phyloP scores from a whole-genome alignment of 2,113 vertebrate genomes.

The Glaucidium brasilianum region DNA sequence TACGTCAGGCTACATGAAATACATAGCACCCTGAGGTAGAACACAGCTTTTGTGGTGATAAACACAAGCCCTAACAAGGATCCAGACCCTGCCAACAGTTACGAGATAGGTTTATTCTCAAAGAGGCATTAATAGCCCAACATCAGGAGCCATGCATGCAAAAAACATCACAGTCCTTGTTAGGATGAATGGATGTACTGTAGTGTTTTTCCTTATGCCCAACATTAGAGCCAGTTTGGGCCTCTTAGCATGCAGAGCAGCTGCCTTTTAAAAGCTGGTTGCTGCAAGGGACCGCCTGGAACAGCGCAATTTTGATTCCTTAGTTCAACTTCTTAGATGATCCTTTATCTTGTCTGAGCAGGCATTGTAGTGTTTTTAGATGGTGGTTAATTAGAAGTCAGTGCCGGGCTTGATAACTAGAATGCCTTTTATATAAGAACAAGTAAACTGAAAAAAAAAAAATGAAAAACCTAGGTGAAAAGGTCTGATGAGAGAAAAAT shows the following conservation, averaged over 20 bases:
- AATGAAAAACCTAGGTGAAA: neutral
- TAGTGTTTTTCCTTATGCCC: neutral
- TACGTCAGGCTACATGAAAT: conserved; percentile 32
- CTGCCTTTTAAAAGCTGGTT: neutral
- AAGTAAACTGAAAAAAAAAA: neutral
- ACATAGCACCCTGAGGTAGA: conserved; percentile 35
- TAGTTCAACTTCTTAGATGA: neutral
- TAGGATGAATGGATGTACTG: neutral
- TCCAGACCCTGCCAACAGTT: neutral
- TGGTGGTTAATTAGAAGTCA: neutral
- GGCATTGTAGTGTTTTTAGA: neutral
- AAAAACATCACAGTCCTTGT: neutral
- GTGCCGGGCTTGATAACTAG: neutral
- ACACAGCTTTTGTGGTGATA: neutral
- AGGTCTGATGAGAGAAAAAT: neutral
- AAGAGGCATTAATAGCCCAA: neutral
- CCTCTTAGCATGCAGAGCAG: neutral
- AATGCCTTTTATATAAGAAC: neutral
- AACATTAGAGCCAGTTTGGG: neutral
- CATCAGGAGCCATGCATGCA: neutral
- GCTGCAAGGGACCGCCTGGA: neutral
- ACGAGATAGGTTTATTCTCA: neutral
- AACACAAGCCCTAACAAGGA: neutral
- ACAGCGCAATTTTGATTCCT: neutral
- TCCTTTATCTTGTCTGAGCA: neutral